phyloP scores from a whole-genome alignment of 2,113 vertebrate species.

The Mungos mungo region DNA sequence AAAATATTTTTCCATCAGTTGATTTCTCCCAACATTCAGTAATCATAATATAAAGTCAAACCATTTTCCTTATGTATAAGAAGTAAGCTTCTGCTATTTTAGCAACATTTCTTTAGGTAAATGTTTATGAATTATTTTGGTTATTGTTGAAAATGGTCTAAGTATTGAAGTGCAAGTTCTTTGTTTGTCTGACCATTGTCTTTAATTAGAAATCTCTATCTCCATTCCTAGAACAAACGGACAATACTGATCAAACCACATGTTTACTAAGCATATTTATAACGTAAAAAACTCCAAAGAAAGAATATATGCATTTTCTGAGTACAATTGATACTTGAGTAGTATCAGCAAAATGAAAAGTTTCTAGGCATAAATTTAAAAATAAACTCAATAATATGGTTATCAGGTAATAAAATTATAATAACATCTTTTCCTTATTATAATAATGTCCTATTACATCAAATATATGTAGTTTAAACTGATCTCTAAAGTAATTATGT shows the following conservation, averaged over 20 bases:
- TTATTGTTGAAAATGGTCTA: not conserved
- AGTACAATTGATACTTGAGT: not conserved
- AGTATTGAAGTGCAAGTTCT: not conserved
- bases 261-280: not conserved
- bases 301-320: not conserved
- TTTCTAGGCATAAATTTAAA: not conserved
- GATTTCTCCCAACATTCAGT: not conserved
- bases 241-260: not conserved
- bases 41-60: not conserved
- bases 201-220: not conserved
- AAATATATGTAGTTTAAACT: not conserved
- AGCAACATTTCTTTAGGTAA: not conserved
- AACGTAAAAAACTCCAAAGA: not conserved
- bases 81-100: not conserved
- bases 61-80: not conserved
- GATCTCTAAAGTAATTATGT: not conserved
- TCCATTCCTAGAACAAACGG: not conserved
- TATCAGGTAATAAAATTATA: not conserved
- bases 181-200: not conserved
- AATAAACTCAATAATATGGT: not conserved
- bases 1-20: not conserved
- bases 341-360: constrained; percentile 15
- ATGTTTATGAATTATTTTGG: not conserved
- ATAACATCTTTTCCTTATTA: not conserved
- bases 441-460: not conserved